Evolutionary conservation across 2,888 invertebrate species (phyloP).

Genomic region (Leptinotarsa tumamoca): DNA sequence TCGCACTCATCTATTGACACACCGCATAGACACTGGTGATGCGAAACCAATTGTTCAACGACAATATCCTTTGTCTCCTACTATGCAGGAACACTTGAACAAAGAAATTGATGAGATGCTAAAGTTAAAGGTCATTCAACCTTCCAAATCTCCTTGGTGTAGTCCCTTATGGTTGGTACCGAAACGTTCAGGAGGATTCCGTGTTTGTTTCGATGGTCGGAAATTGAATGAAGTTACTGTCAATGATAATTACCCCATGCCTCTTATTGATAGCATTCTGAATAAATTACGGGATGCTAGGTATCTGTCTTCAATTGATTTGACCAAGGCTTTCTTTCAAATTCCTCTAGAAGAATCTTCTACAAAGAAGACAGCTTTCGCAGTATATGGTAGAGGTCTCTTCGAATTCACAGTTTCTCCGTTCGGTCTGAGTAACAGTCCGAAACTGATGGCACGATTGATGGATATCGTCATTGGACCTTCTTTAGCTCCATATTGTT

Average conservation of each 20-base stretch:
- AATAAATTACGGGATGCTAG: too few relatives aligned
- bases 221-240: conserved; percentile 54
- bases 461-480: conserved; percentile 47
- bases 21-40: conserved; percentile 22
- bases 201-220: conserved; percentile 57
- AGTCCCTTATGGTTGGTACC: conserved; percentile 49
- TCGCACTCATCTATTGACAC: conserved; percentile 21
- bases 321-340: too few relatives aligned
- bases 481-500: conserved; percentile 38
- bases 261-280: conserved; percentile 35
- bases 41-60: conserved; percentile 32
- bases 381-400: conserved; percentile 34
- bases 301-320: too few relatives aligned
- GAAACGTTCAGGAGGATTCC: conserved; percentile 48
- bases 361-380: conserved; percentile 34
- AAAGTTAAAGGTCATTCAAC: too few relatives aligned
- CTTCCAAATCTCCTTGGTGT: too few relatives aligned
- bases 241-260: neutral
- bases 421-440: conserved; percentile 40
- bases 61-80: conserved; percentile 31
- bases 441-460: conserved; percentile 41
- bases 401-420: conserved; percentile 38
- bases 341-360: conserved; percentile 42
- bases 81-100: conserved; percentile 32
- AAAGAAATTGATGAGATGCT: conserved; percentile 26